A percentile compares a stretch with the other conserved stretches of the same genome.
These are phyloP conservation scores for Cottus gobio DNA, from an alignment of 2,113 vertebrate species.

Conservation along the genomic window DNA sequence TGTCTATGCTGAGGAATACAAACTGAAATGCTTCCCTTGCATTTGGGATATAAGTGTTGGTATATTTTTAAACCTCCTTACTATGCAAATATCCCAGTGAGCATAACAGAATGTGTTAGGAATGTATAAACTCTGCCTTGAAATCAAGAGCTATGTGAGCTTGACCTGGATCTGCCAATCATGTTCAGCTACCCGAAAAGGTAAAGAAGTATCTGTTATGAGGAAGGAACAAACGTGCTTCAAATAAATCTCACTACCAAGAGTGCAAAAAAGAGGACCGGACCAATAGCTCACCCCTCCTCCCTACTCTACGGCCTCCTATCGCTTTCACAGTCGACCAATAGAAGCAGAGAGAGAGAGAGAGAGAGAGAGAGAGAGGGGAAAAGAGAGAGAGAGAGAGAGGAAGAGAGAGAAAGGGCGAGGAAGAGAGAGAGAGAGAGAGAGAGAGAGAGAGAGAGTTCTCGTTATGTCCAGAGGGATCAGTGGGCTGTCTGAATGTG, in stretches of 20 bases:
- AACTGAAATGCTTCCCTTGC: neutral
- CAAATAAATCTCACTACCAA: conserved; percentile 16
- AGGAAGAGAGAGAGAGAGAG: neutral
- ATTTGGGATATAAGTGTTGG: neutral
- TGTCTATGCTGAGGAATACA: neutral
- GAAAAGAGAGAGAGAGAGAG: neutral
- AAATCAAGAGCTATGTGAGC: conserved; percentile 25
- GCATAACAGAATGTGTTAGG: conserved; percentile 29
- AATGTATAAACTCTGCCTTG: conserved; percentile 18
- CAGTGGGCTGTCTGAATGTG: conserved; percentile 31
- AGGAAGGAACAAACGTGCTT: conserved; percentile 23
- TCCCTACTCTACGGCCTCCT: conserved; percentile 7
- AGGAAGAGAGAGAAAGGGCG: neutral
- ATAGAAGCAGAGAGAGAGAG: conserved; percentile 9
- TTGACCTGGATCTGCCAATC: conserved; percentile 24
- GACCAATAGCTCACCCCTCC: neutral
- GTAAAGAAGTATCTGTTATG: conserved; percentile 13
- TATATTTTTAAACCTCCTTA: conserved; percentile 51
- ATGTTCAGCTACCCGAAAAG: conserved; percentile 21
- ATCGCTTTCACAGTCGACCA: conserved; percentile 12
- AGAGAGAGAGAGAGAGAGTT: neutral
- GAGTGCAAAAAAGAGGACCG: conserved; percentile 2
- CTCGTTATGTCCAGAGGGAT: conserved; percentile 41
- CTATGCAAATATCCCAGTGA: conserved; percentile 28
- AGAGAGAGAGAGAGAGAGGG: neutral